Percentiles rank a stretch among this genome's conserved stretches.
Conservation (phyloP, 2,888 invertebrate genomes). For the Galerucella pusilla region DNA sequence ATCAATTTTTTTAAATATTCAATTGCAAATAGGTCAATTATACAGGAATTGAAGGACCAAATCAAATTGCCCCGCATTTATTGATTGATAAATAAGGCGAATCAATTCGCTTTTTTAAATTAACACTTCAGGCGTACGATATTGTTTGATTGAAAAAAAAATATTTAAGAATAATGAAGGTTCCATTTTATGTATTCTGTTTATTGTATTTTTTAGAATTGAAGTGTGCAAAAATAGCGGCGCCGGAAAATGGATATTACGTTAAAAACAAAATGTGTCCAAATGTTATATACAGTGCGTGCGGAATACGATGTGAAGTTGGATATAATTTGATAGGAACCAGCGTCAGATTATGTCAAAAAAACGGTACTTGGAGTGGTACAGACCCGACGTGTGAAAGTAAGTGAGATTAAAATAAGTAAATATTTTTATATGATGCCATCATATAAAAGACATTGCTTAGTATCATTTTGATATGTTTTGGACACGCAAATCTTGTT, state of each 20-base stretch:
- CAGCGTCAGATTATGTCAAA: conserved; percentile 73
- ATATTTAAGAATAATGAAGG: not conserved
- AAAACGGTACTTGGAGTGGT: conserved; percentile 76
- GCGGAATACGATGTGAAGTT: conserved; percentile 74
- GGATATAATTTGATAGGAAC: conserved; percentile 68
- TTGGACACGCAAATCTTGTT: too few species aligned
- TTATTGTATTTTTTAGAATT: conserved; percentile 62
- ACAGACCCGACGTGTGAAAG: conserved; percentile 71
- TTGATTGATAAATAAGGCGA: not conserved
- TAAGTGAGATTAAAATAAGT: conserved; percentile 55
- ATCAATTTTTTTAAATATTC: conserved; percentile 6
- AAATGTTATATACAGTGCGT: conserved; percentile 76
- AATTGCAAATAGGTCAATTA: conserved; percentile 6
- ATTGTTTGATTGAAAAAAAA: not conserved
- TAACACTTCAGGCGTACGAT: not conserved
- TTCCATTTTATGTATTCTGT: not conserved
- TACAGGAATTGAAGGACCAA: not conserved
- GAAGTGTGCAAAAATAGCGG: conserved; percentile 69
- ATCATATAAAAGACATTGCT: too few species aligned
- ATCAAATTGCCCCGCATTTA: not conserved
- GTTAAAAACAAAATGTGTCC: conserved; percentile 72
- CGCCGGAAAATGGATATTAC: conserved; percentile 75
- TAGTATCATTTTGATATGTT: too few species aligned
- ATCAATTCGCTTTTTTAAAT: not conserved
- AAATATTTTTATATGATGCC: too few species aligned